Percentiles rank a stretch among this genome's conserved stretches.
Evolutionary conservation across 2,797 vertebrate species (phyloP).

Genomic region (Notoglanidium macrostoma): DNA sequence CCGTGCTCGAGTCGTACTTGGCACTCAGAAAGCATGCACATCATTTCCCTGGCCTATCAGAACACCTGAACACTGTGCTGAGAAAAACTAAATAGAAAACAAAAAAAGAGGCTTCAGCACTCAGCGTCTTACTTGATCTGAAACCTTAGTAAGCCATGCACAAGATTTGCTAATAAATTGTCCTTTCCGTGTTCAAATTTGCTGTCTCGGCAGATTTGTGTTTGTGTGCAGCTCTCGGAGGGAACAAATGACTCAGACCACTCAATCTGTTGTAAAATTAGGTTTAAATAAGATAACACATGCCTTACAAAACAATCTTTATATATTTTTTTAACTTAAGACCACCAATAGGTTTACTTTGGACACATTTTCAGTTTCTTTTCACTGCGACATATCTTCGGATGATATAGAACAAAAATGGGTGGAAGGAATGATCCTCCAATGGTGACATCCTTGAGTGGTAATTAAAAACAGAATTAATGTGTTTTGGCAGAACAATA

Average conservation of each 20-base stretch:
- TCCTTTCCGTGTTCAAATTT: neutral
- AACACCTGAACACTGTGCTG: too few relatives aligned
- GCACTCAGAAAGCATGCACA: neutral
- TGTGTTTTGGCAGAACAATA: neutral
- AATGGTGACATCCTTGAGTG: neutral
- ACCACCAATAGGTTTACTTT: neutral
- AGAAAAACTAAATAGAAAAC: slow-evolving; percentile 6
- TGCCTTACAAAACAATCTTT: neutral
- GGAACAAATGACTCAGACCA: neutral
- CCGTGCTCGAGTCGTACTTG: neutral
- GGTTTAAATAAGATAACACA: neutral
- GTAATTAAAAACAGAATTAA: neutral
- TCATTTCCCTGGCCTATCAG: neutral
- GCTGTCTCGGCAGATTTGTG: neutral
- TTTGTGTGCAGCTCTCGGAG: neutral
- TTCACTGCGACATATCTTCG: slow-evolving; percentile 5
- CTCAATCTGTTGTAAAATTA: neutral
- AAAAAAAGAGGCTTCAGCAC: neutral
- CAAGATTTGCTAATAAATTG: neutral
- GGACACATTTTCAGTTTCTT: neutral
- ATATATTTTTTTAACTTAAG: neutral
- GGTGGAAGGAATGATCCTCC: neutral
- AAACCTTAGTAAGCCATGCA: slow-evolving; percentile 9
- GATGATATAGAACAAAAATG: neutral
- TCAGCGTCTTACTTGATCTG: neutral